Conservation (phyloP, 2,797 vertebrate genomes). For the Gymnodraco acuticeps region DNA sequence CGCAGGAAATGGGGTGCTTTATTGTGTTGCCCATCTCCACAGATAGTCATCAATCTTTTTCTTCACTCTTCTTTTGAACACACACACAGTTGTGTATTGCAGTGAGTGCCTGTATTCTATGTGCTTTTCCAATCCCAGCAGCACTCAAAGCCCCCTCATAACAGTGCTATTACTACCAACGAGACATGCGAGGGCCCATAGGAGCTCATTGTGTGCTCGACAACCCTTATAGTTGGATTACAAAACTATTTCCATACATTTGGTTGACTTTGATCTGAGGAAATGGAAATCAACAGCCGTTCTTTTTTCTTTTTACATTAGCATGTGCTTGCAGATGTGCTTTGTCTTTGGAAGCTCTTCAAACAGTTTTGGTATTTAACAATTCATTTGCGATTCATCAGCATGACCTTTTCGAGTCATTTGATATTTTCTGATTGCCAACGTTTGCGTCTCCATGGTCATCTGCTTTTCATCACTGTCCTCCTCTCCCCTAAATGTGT, state of each 20-base stretch:
- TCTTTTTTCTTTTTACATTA: not conserved
- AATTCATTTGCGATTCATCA: slow-evolving; percentile 43
- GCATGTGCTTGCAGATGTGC: slow-evolving; percentile 42
- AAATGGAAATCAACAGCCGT: slow-evolving; percentile 47
- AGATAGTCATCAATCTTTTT: slow-evolving; percentile 27
- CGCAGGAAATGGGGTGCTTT: slow-evolving; percentile 31
- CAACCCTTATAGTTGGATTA: slow-evolving; percentile 65
- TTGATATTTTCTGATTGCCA: slow-evolving; percentile 20
- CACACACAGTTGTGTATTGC: slow-evolving; percentile 56
- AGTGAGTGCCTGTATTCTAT: slow-evolving; percentile 45
- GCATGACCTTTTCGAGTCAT: slow-evolving; percentile 42
- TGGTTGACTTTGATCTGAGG: slow-evolving; percentile 65
- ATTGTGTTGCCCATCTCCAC: slow-evolving; percentile 53
- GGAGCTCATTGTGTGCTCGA: slow-evolving; percentile 60
- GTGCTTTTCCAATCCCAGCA: slow-evolving; percentile 46
- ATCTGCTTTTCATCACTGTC: slow-evolving; percentile 33
- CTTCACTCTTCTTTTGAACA: slow-evolving; percentile 33
- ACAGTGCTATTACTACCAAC: slow-evolving; percentile 61
- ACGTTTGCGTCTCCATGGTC: slow-evolving; percentile 32
- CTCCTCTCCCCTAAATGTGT: slow-evolving; percentile 53
- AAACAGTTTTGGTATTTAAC: slow-evolving; percentile 26
- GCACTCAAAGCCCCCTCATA: slow-evolving; percentile 53
- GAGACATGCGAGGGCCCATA: slow-evolving; percentile 53
- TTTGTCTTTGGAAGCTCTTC: slow-evolving; percentile 6
- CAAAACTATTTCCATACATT: slow-evolving; percentile 70